Conservation (phyloP, 1,140 invertebrate species). For the Drosophila hydei region DNA sequence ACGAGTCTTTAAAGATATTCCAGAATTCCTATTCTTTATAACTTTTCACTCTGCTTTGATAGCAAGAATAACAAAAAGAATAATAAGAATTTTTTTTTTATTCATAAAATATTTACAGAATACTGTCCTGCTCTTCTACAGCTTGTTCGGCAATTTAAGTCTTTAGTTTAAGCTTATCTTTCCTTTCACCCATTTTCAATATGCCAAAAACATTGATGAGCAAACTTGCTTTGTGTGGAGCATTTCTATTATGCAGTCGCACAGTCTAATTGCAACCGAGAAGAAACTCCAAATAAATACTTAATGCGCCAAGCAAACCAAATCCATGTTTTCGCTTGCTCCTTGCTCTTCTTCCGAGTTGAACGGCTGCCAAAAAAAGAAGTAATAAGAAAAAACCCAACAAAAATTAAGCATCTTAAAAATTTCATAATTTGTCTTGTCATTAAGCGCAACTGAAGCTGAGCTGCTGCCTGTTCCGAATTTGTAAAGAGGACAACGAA, state of each 20-base stretch:
- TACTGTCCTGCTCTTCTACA: no score
- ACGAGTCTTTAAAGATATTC: no score
- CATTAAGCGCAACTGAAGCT: slow-evolving; percentile 53
- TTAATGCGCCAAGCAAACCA: slow-evolving; percentile 28
- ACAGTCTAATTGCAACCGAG: slow-evolving; percentile 29
- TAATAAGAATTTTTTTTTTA: no score
- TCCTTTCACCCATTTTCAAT: neutral
- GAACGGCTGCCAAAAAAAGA: slow-evolving; percentile 43
- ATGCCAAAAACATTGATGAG: slow-evolving; percentile 6
- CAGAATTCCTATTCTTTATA: no score
- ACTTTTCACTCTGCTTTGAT: no score
- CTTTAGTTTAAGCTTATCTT: neutral
- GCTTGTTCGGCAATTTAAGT: neutral
- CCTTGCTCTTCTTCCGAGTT: neutral
- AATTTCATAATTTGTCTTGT: slow-evolving; percentile 79
- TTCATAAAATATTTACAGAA: no score
- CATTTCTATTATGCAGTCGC: slow-evolving; percentile 5
- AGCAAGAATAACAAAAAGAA: no score
- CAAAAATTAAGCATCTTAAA: slow-evolving; percentile 64
- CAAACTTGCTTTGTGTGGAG: neutral
- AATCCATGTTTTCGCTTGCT: neutral
- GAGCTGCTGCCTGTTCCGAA: slow-evolving; percentile 16
- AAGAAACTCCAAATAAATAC: slow-evolving; percentile 48
- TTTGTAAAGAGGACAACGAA: slow-evolving; percentile 4
- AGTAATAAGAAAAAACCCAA: slow-evolving; percentile 6